Conservation (phyloP, 2,888 invertebrate genomes). For the Ormyrus rosae region DNA sequence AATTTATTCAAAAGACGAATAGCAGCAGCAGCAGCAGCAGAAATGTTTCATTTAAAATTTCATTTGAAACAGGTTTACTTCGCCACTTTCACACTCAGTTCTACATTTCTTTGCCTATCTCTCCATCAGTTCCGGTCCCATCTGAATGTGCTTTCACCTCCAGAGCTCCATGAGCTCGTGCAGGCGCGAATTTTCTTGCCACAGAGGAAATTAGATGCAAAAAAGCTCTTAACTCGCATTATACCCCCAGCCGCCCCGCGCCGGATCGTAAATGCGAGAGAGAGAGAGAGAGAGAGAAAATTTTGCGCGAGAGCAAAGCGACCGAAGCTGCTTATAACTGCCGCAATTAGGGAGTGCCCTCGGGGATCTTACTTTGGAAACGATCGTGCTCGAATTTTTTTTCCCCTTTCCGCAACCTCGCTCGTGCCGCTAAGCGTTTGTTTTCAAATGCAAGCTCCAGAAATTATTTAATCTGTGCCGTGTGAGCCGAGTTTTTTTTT, state of each 20-base stretch:
- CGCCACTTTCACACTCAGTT: too few relatives aligned
- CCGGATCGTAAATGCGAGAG: neutral
- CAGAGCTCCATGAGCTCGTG: too few relatives aligned
- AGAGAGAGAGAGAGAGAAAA: constrained; percentile 19
- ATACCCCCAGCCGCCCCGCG: neutral
- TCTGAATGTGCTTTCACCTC: too few relatives aligned
- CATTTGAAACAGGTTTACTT: too few relatives aligned
- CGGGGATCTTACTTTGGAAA: neutral
- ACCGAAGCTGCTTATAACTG: constrained; percentile 45
- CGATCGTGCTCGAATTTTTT: neutral
- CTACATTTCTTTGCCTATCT: too few relatives aligned
- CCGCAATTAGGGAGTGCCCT: constrained; percentile 25
- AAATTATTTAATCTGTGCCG: constrained; percentile 12
- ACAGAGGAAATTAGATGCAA: constrained; percentile 36
- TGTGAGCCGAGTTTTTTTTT: too few relatives aligned
- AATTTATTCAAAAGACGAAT: too few relatives aligned
- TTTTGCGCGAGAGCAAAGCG: neutral
- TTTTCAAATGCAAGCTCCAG: neutral
- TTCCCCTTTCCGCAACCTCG: neutral
- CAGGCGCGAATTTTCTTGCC: constrained; percentile 26
- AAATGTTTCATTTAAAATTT: too few relatives aligned
- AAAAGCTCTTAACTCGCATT: constrained; percentile 39
- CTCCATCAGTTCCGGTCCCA: too few relatives aligned
- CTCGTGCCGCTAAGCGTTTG: neutral
- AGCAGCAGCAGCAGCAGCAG: too few relatives aligned